Evolutionary conservation across 2,113 vertebrate genomes (phyloP).

Genomic region (Amphiprion percula): DNA sequence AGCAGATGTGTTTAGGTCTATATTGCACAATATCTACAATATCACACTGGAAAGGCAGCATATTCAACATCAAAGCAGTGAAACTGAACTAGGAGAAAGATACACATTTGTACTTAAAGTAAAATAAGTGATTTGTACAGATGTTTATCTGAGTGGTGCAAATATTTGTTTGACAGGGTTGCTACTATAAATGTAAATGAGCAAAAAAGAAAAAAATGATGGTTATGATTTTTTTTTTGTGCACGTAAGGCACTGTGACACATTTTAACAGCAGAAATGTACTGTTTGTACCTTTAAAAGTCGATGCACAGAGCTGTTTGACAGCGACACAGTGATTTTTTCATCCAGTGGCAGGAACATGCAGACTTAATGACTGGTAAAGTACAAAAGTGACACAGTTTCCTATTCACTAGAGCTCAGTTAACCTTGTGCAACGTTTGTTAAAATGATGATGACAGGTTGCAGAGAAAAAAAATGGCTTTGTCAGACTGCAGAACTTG

Average conservation of each 20-base stretch:
- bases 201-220: not conserved
- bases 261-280: not conserved
- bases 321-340: not conserved
- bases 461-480: not conserved
- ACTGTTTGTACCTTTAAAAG: not conserved
- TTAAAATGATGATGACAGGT: slow-evolving; percentile 4
- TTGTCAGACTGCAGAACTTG: accelerated
- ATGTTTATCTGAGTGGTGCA: not conserved
- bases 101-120: not conserved
- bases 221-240: not conserved
- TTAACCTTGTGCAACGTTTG: slow-evolving; percentile 7
- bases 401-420: not conserved
- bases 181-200: slow-evolving; percentile 7
- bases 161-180: too few species aligned
- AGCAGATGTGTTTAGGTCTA: not conserved
- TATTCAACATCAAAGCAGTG: not conserved
- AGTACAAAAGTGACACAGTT: slow-evolving; percentile 11
- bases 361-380: not conserved
- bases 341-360: not conserved
- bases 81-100: not conserved
- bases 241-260: not conserved
- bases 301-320: not conserved
- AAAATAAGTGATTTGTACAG: not conserved
- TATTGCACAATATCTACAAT: slow-evolving; percentile 27
- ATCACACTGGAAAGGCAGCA: not conserved